Conservation (phyloP, 1,140 invertebrate genomes). For the Mercenaria mercenaria region DNA sequence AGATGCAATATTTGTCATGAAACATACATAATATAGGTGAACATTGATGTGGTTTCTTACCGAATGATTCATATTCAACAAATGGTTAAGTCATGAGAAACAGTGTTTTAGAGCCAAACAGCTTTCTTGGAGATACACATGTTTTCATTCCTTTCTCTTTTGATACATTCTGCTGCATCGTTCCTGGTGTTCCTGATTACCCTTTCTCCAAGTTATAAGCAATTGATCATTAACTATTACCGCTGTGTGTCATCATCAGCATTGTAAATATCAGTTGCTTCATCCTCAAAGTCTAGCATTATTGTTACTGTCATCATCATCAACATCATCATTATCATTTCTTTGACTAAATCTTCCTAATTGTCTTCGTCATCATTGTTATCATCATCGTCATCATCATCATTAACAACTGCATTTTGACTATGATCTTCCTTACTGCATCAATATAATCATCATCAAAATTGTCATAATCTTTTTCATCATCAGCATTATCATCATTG, state of each 20-base stretch:
- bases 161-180: background rate
- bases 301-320: background rate
- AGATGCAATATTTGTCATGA: background rate
- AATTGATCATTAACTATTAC: no score
- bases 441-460: background rate
- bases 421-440: background rate
- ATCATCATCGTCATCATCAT: slow-evolving; percentile 15
- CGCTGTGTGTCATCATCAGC: no score
- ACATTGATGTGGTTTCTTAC: background rate
- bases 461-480: slow-evolving; percentile 11
- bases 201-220: no score
- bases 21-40: background rate
- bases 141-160: background rate
- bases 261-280: no score
- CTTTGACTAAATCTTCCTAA: no score
- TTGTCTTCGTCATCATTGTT: background rate
- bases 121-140: background rate
- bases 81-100: background rate
- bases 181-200: background rate
- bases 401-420: background rate
- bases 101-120: background rate
- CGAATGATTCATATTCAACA: background rate
- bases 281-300: no score
- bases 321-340: background rate
- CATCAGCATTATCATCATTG: background rate